Conservation (phyloP, 2,888 invertebrate species). For the Chesias legatella region DNA sequence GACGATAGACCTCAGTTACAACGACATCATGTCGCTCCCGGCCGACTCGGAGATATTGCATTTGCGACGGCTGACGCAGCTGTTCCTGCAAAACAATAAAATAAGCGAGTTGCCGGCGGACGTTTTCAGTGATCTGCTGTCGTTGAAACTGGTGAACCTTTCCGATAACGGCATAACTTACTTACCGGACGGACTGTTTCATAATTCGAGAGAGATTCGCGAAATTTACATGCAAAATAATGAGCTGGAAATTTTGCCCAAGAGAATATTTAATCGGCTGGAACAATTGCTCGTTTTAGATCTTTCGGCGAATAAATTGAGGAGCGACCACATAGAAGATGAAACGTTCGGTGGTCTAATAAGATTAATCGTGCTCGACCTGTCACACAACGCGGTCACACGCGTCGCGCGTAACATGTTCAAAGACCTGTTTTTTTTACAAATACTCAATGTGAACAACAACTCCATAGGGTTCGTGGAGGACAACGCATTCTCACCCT, state of each 20-base stretch:
- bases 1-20: conserved; percentile 89
- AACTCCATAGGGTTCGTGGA: conserved; percentile 92
- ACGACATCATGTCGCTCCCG: conserved; percentile 86
- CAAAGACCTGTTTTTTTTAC: conserved; percentile 92
- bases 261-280: conserved; percentile 90
- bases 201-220: conserved; percentile 88
- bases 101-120: conserved; percentile 88
- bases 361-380: conserved; percentile 90
- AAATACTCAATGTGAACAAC: conserved; percentile 91
- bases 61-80: conserved; percentile 87
- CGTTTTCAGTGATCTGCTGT: conserved; percentile 88
- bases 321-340: conserved; percentile 91
- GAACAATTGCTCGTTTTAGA: conserved; percentile 93
- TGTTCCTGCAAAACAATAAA: conserved; percentile 91
- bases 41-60: conserved; percentile 89
- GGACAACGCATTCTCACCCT: conserved; percentile 91
- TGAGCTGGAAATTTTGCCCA: conserved; percentile 90
- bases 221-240: conserved; percentile 94
- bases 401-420: conserved; percentile 90
- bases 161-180: conserved; percentile 91
- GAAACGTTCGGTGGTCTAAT: conserved; percentile 93
- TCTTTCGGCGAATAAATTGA: conserved; percentile 91
- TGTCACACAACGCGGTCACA: conserved; percentile 90
- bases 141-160: conserved; percentile 90
- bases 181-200: conserved; percentile 90